phyloP scores from a whole-genome alignment of 2,888 invertebrate genomes.

The Drosophila falleni region DNA sequence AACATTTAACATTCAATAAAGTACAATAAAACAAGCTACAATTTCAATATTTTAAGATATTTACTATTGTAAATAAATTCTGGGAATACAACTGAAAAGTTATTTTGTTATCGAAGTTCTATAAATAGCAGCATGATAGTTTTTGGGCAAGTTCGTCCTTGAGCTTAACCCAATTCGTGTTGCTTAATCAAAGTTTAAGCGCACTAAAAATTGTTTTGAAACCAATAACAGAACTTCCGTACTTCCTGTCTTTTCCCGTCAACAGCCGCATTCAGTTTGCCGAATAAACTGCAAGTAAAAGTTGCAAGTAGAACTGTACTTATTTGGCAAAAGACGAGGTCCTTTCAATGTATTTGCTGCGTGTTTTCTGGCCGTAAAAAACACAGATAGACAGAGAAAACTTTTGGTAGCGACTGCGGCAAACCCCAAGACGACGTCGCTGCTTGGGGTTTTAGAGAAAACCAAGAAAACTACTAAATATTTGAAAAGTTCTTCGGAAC shows the following conservation, averaged over 20 bases:
- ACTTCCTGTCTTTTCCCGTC: slow-evolving; percentile 14
- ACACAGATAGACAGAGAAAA: slow-evolving; percentile 49
- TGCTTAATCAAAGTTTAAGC: slow-evolving; percentile 32
- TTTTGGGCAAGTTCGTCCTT: slow-evolving; percentile 11
- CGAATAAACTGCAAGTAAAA: slow-evolving; percentile 23
- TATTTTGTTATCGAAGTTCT: neutral
- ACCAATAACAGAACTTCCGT: slow-evolving; percentile 46
- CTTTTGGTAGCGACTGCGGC: slow-evolving; percentile 57
- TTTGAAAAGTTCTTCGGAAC: slow-evolving; percentile 71
- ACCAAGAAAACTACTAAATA: slow-evolving; percentile 70
- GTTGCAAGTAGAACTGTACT: slow-evolving; percentile 37
- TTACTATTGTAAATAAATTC: neutral
- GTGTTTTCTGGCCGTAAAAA: slow-evolving; percentile 54
- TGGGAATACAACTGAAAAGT: neutral
- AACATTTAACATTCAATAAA: neutral
- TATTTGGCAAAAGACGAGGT: slow-evolving; percentile 30
- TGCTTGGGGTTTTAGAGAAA: slow-evolving; percentile 41
- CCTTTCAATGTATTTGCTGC: slow-evolving; percentile 35
- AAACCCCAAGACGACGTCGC: slow-evolving; percentile 67
- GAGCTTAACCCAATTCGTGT: slow-evolving; percentile 13
- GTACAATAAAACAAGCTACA: neutral
- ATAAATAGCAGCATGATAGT: neutral
- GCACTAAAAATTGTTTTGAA: slow-evolving; percentile 49
- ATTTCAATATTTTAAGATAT: neutral
- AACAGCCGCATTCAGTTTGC: slow-evolving; percentile 18